These are phyloP conservation scores for Matsumurasca onukii DNA, from an alignment of 1,140 invertebrate genomes.

Conservation along the genomic window DNA sequence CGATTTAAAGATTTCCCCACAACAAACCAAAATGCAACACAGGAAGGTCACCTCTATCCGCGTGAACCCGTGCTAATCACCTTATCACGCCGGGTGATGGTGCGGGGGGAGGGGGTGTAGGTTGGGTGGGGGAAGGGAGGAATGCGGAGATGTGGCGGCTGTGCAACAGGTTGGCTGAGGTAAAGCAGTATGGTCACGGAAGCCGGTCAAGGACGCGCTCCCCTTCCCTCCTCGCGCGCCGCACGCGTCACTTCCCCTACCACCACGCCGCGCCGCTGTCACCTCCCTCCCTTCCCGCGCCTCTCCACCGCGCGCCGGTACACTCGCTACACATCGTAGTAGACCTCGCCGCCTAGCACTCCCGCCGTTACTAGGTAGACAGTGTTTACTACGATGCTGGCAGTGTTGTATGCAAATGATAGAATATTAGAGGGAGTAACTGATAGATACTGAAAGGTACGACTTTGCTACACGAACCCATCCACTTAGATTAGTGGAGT, in stretches of 20 bases:
- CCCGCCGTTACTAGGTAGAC: too few relatives aligned
- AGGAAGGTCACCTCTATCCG: too few relatives aligned
- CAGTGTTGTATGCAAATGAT: too few relatives aligned
- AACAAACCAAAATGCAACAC: too few relatives aligned
- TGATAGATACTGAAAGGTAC: too few relatives aligned
- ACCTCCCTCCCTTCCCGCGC: background rate
- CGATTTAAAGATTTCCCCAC: too few relatives aligned
- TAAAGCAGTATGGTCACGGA: constrained; percentile 19
- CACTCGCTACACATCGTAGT: background rate
- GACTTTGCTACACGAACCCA: too few relatives aligned
- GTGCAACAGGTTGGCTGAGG: constrained; percentile 21
- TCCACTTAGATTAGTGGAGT: too few relatives aligned
- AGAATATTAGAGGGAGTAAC: too few relatives aligned
- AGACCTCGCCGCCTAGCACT: background rate
- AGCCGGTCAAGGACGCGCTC: constrained; percentile 23
- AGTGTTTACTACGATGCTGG: too few relatives aligned
- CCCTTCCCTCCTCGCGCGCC: too few relatives aligned
- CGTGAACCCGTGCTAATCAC: too few relatives aligned
- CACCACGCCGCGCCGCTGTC: background rate
- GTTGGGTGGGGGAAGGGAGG: background rate
- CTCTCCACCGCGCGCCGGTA: background rate
- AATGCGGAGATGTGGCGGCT: background rate
- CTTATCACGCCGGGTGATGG: background rate
- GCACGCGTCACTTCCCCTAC: constrained; percentile 5
- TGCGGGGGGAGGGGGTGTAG: background rate